A percentile compares a stretch with the other conserved stretches of the same genome.
Evolutionary conservation across 2,113 vertebrate genomes (phyloP).

Genomic region (Ptilorrhoa leucosticta): DNA sequence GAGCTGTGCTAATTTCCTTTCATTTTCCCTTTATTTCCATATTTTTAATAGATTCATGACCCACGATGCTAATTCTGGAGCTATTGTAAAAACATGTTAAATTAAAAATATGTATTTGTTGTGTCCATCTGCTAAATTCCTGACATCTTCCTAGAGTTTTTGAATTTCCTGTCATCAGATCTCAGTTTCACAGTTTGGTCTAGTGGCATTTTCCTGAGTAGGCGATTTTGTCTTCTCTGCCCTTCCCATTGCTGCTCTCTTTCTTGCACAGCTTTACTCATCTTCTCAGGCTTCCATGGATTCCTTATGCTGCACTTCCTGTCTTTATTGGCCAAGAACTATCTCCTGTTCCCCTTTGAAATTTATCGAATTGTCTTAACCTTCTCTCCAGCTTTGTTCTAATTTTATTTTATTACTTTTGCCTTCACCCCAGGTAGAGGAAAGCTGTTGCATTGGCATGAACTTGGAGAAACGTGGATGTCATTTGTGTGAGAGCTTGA

Average conservation of each 20-base stretch:
- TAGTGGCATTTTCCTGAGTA: background rate
- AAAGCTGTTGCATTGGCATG: background rate
- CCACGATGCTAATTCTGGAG: background rate
- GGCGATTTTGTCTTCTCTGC: background rate
- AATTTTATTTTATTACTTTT: background rate
- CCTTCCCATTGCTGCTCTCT: background rate
- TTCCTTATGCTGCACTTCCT: background rate
- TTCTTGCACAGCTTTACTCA: background rate
- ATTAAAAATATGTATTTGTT: background rate
- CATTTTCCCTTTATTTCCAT: slow-evolving; percentile 15
- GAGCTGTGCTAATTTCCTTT: slow-evolving; percentile 33
- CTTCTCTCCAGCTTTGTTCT: background rate
- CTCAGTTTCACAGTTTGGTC: background rate
- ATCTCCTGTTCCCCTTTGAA: background rate
- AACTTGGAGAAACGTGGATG: background rate
- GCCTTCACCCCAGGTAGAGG: background rate
- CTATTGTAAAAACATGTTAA: slow-evolving; percentile 2
- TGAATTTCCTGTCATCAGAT: background rate
- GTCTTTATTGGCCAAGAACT: background rate
- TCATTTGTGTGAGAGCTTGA: background rate
- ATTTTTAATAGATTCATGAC: slow-evolving; percentile 34
- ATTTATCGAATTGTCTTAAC: background rate
- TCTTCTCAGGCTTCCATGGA: background rate
- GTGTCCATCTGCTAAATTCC: background rate
- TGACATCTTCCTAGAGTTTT: background rate